These are phyloP conservation scores for Neopelma chrysocephalum DNA, from an alignment of 2,797 vertebrate genomes.

Conservation along the genomic window DNA sequence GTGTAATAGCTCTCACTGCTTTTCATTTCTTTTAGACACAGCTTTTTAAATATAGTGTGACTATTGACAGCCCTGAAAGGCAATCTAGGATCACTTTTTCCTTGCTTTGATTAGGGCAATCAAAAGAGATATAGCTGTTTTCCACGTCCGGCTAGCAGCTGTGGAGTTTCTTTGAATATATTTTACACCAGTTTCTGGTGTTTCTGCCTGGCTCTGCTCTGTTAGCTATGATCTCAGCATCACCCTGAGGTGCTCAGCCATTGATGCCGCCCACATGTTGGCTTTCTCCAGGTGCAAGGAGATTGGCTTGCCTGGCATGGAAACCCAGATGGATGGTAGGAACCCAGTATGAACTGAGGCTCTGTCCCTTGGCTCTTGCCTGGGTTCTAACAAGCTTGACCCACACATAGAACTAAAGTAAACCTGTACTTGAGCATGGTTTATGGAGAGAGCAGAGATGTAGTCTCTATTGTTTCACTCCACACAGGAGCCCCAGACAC, in stretches of 20 bases:
- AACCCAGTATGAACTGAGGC: not conserved
- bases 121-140: not conserved
- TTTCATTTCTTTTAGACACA: not conserved
- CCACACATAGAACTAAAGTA: not conserved
- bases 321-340: not conserved
- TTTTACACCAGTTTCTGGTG: not conserved
- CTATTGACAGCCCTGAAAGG: not conserved
- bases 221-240: not conserved
- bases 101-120: not conserved
- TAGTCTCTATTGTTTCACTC: not conserved
- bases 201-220: not conserved
- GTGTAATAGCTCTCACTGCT: not conserved
- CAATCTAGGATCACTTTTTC: not conserved
- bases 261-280: fast-evolving
- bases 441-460: not conserved
- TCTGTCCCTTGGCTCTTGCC: not conserved
- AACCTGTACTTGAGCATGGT: not conserved
- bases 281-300: not conserved
- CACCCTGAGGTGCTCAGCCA: not conserved
- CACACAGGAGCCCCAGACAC: not conserved
- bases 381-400: not conserved
- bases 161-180: not conserved
- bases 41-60: not conserved
- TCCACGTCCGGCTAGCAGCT: not conserved
- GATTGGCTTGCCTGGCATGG: not conserved